Evolutionary conservation across 2,888 invertebrate genomes (phyloP), one percentile per base, ranked within the genome.

Genomic region (Scrobipalpa costella): DNA sequence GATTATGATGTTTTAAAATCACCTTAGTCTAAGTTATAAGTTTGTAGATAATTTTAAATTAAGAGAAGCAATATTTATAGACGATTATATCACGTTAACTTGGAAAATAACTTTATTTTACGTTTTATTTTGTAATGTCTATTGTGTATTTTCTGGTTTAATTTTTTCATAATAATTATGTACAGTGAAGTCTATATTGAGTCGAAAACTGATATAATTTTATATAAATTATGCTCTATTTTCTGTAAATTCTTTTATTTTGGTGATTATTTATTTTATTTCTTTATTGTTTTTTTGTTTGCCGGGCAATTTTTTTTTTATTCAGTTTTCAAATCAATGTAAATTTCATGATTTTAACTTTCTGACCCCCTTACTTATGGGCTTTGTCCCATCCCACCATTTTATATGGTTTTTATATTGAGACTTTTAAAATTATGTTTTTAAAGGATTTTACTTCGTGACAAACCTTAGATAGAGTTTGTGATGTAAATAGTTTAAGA

Each of bases 111-210:
- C 69, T 80, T 73, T 78, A 77, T 77, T 69, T 68, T 71, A 71
- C 66, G 78, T 80, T 80, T 79, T 79, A 50, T 68, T 73, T 78
- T 75, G 71, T 74, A 76, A 68, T 77, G 74, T 80, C 69, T 63
- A 38, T 50, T 61, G 36, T 61, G 61, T 61, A 60, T 49, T 49
- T 47, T 60, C 27, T 15, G 21, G 38, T 40, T 62, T 50, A 17
- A n/a, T 27, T 63, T 52, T 52, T n/a, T 34, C n/a, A 47, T 44
- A n/a, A 11, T 19, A n/a, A 38, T 9, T 40, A 27, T 36, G 21
- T 7, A 21, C 13, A 44, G 21, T 15, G 38, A 57, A 15, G 17
- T 40, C 40, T 33, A 34, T 59, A 44, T 59, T 59, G 57, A 40
- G 40, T 50, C 17, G 61, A 61, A 61, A 64, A 47, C 63, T 44